phyloP scores from a whole-genome alignment of 2,888 invertebrate species.

The Eledone cirrhosa region DNA sequence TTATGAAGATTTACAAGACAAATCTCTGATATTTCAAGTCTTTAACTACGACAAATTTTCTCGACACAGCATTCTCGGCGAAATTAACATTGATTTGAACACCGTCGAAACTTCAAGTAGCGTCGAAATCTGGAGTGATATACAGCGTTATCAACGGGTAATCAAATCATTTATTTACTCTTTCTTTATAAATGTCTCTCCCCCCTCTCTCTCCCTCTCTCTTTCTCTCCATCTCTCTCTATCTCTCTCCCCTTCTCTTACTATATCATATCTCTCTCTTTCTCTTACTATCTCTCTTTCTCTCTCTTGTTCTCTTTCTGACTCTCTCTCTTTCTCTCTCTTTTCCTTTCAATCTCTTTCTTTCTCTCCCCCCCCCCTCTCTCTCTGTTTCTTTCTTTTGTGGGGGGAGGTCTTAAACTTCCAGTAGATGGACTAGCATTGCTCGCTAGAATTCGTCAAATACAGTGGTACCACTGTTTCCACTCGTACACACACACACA shows the following conservation, averaged over 20 bases:
- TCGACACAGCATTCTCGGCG: slow-evolving; percentile 87
- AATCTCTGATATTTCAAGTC: slow-evolving; percentile 76
- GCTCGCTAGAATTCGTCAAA: too few species aligned
- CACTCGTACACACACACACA: too few species aligned
- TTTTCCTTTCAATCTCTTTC: too few species aligned
- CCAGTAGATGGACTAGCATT: too few species aligned
- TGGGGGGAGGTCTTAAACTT: too few species aligned
- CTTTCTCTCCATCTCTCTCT: not conserved
- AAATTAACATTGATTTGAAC: slow-evolving; percentile 80
- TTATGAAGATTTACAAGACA: slow-evolving; percentile 84
- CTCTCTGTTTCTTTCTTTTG: not conserved
- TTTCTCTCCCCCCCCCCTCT: not conserved
- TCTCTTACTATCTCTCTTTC: not conserved
- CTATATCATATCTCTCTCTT: not conserved
- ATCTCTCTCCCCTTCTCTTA: too few species aligned
- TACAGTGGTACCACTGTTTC: too few species aligned
- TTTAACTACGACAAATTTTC: slow-evolving; percentile 79
- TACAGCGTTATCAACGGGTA: slow-evolving; percentile 79
- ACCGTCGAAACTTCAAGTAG: slow-evolving; percentile 81
- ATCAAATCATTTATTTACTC: not conserved
- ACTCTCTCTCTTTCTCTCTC: not conserved
- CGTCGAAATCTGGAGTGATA: slow-evolving; percentile 87
- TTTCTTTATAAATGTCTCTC: not conserved
- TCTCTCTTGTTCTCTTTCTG: not conserved
- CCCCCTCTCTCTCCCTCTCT: not conserved